These are phyloP conservation scores for Oncorhynchus mykiss DNA, from an alignment of 2,113 vertebrate genomes.

Conservation along the genomic window DNA sequence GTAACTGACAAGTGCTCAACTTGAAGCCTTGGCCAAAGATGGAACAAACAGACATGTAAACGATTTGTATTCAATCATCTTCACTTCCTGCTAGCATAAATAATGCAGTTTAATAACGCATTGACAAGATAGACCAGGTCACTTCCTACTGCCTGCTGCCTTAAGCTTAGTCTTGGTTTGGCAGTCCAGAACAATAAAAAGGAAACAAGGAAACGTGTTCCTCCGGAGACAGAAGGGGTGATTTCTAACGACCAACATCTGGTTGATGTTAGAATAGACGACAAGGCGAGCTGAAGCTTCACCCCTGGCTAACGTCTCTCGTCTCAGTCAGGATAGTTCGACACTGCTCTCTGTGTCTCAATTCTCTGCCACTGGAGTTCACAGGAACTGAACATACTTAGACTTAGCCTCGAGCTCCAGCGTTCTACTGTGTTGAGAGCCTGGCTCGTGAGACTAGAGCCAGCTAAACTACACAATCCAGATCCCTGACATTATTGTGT, in stretches of 20 bases:
- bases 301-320: conserved; percentile 24
- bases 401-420: no score
- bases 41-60: no score
- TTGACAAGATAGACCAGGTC: conserved; percentile 1
- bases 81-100: no score
- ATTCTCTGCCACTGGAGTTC: not conserved
- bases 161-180: no score
- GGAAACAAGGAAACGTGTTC: not conserved
- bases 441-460: no score
- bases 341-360: conserved; percentile 7
- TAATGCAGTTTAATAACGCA: conserved; percentile 7
- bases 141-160: no score
- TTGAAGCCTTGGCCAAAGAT: not conserved
- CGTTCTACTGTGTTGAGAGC: no score
- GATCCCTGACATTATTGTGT: no score
- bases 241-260: conserved; percentile 31
- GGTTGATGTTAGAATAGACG: conserved; percentile 2
- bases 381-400: no score
- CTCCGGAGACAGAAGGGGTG: conserved; percentile 4
- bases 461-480: no score
- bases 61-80: no score
- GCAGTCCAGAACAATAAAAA: not conserved
- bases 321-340: conserved; percentile 37
- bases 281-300: not conserved
- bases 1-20: not conserved